Conservation (phyloP, 2,888 invertebrate species). For the Monopis laevigella region DNA sequence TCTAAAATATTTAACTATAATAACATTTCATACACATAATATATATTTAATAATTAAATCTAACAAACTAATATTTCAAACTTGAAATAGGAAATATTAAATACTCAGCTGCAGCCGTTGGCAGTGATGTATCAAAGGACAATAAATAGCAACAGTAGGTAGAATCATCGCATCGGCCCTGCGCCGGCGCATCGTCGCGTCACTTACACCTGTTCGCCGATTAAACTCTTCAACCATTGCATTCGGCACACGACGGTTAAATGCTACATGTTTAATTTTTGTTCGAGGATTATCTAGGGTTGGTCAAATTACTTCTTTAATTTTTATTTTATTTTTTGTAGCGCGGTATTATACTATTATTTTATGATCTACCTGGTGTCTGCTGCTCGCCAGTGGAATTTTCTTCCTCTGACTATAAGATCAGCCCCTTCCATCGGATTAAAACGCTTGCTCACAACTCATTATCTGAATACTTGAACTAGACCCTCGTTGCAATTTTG, state of each 20-base stretch:
- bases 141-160: constrained; percentile 34
- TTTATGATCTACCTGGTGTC: too few species aligned
- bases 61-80: background rate
- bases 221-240: constrained; percentile 33
- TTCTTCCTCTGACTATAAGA: too few species aligned
- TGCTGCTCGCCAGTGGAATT: too few species aligned
- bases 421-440: too few species aligned
- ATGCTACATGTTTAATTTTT: constrained; percentile 9
- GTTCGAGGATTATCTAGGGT: background rate
- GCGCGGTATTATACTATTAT: too few species aligned
- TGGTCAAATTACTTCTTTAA: background rate
- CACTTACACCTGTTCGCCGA: constrained; percentile 49
- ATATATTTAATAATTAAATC: too few species aligned
- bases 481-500: too few species aligned
- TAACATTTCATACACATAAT: too few species aligned
- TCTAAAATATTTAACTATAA: too few species aligned
- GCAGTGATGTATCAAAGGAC: constrained; percentile 23
- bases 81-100: background rate
- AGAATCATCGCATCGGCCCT: background rate
- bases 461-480: too few species aligned
- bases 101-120: background rate
- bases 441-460: too few species aligned
- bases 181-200: constrained; percentile 20
- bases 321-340: background rate
- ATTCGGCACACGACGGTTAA: constrained; percentile 5